Conservation (phyloP, 1,140 invertebrate genomes). For the Coelopa frigida region DNA sequence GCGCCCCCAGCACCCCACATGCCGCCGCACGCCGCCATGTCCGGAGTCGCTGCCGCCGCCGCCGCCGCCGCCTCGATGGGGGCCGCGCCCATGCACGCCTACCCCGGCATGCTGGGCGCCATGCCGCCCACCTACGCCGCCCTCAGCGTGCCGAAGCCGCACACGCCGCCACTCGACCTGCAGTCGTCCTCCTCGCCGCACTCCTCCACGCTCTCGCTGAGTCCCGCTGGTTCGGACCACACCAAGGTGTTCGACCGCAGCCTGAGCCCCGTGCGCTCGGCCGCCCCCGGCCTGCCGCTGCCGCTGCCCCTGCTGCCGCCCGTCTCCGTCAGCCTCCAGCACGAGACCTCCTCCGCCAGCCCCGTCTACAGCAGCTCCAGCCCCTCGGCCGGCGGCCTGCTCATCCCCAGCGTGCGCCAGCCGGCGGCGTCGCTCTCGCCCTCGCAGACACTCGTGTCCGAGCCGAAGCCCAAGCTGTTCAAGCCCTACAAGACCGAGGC, state of each 20-base stretch:
- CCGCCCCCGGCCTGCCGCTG: neutral
- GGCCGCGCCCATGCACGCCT: conserved; percentile 17
- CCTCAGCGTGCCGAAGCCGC: conserved; percentile 27
- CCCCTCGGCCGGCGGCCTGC: conserved; percentile 22
- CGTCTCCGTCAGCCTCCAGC: no score
- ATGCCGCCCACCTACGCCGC: conserved; percentile 18
- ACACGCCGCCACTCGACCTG: conserved; percentile 39
- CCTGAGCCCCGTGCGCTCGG: conserved; percentile 19
- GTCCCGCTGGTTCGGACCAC: conserved; percentile 41
- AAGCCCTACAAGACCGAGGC: conserved; percentile 62
- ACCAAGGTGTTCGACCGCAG: conserved; percentile 37
- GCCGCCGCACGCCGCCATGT: conserved; percentile 19
- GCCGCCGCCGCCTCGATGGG: conserved; percentile 18
- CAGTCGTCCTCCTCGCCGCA: conserved; percentile 43
- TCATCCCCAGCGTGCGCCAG: conserved; percentile 30
- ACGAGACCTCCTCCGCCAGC: no score
- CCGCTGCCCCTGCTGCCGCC: conserved; percentile 8
- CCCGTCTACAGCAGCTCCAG: conserved; percentile 14
- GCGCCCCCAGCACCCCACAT: conserved; percentile 41
- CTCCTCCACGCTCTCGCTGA: conserved; percentile 40
- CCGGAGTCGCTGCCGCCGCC: conserved; percentile 18
- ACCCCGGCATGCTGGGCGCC: conserved; percentile 16
- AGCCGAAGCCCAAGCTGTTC: conserved; percentile 57
- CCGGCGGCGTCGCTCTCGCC: conserved; percentile 30
- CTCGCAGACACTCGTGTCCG: conserved; percentile 24